Base-by-base conservation (phyloP, 2,888 invertebrate species). In the Desoria tigrina region DNA sequence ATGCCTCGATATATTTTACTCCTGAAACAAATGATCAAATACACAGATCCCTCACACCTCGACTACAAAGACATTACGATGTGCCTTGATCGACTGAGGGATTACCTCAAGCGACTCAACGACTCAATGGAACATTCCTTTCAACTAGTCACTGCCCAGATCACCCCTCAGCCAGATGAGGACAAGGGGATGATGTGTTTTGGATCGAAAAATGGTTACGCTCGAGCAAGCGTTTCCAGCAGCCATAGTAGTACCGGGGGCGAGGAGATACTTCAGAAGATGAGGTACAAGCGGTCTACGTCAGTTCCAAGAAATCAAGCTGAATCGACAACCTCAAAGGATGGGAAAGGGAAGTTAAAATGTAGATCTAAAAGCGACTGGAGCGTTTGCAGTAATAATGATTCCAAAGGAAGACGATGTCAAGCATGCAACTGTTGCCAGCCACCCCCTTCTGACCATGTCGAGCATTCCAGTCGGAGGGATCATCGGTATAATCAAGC, bases 1-100 rank as follows among this genome's bases (percentile, higher is more conserved):
- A 78, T 82, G 61, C 81, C 82, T 1, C 78, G 80, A 55, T 82
- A 81, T 69, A 79, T 81, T 42, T 78, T 82, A 2, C 78, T 81
- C n/a, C 73, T 82, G 9, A 81, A 81, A 78, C 79, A 81, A 77
- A 75, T 82, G 53, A 70, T 81, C 50, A 79, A 79, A 66, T 76
- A 77, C 73, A 82, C 82, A 0, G 78, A 78, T 28, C 62, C 76
- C 9, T 76, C 77, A 24, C 81, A 81, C 73, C 79, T 80, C 11
- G 82, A 82, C 75, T 77, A 78, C 69, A 78, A 78, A 55, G 78
- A 79, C 66, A 77, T 82, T 14, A 79, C 80, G 66, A 72, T 77
- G 1, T 78, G 79, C 26, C 77, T 82, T 24, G 74, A 76, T 37
- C 72, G 79, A 23, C 78, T 82, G n/a, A 77, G 79, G 59, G 78